Evolutionary conservation across 1,140 invertebrate genomes (phyloP).

Genomic region (Trichomalopsis sarcophagae): DNA sequence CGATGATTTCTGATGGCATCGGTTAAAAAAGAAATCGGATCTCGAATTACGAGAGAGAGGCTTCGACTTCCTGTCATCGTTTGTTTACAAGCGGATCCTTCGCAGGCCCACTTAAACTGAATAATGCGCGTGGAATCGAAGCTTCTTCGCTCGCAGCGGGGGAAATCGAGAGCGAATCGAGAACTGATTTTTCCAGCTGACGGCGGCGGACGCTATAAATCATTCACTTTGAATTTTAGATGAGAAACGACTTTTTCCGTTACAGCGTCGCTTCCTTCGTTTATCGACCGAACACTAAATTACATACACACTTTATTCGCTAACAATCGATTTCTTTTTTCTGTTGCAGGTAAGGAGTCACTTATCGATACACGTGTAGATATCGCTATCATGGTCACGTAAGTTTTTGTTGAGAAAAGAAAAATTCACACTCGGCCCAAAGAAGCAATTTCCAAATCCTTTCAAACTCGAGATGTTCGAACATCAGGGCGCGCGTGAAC

Average conservation of each 20-base stretch:
- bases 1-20: too few species aligned
- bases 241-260: neutral
- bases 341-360: neutral
- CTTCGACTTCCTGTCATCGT: too few species aligned
- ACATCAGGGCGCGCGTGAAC: neutral
- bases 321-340: neutral
- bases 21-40: too few species aligned
- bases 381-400: conserved; percentile 14
- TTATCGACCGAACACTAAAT: too few species aligned
- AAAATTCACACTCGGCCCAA: neutral
- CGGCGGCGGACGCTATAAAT: neutral
- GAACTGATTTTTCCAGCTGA: neutral
- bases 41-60: neutral
- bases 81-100: neutral
- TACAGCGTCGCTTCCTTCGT: too few species aligned
- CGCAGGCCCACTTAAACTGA: too few species aligned
- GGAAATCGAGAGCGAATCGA: neutral
- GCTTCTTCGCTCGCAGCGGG: too few species aligned
- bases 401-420: neutral
- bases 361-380: neutral
- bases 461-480: neutral
- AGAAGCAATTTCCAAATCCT: conserved; percentile 4
- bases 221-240: neutral
- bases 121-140: too few species aligned
- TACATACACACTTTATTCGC: too few species aligned